These are phyloP conservation scores for Hyperoplus lanceolatus DNA, from an alignment of 2,797 vertebrate genomes.

Conservation along the genomic window DNA sequence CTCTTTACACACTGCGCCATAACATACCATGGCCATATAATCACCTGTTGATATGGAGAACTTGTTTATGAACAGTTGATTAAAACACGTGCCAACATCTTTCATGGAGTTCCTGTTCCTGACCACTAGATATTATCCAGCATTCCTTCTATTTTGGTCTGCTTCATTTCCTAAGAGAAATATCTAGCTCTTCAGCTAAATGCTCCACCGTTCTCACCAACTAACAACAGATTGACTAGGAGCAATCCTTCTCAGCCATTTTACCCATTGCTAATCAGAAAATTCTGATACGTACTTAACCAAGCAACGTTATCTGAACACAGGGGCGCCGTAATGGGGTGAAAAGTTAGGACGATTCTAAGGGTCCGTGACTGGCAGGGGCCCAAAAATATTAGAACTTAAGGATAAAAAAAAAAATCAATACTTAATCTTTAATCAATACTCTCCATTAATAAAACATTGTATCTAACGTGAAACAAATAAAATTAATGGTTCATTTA, in stretches of 20 bases:
- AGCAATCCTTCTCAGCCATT: not conserved
- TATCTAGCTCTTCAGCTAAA: not conserved
- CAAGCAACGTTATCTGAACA: not conserved
- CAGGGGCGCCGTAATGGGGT: too few species aligned
- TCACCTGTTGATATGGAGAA: not conserved
- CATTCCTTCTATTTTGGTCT: not conserved
- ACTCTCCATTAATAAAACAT: too few species aligned
- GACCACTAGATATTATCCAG: not conserved
- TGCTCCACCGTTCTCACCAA: not conserved
- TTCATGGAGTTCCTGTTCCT: not conserved
- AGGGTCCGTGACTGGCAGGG: too few species aligned
- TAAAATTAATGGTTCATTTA: too few species aligned
- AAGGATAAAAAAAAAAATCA: too few species aligned
- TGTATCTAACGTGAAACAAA: too few species aligned
- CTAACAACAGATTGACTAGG: not conserved
- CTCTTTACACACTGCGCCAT: too few species aligned
- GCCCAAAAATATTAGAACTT: too few species aligned
- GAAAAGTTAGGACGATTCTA: too few species aligned
- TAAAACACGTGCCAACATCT: not conserved
- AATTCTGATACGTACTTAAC: not conserved
- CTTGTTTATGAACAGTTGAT: not conserved
- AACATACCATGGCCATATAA: not conserved
- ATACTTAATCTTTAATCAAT: too few species aligned
- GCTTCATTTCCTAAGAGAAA: not conserved
- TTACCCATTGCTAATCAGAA: not conserved